Conservation (phyloP, 2,797 vertebrate genomes). For the Channa striata region DNA sequence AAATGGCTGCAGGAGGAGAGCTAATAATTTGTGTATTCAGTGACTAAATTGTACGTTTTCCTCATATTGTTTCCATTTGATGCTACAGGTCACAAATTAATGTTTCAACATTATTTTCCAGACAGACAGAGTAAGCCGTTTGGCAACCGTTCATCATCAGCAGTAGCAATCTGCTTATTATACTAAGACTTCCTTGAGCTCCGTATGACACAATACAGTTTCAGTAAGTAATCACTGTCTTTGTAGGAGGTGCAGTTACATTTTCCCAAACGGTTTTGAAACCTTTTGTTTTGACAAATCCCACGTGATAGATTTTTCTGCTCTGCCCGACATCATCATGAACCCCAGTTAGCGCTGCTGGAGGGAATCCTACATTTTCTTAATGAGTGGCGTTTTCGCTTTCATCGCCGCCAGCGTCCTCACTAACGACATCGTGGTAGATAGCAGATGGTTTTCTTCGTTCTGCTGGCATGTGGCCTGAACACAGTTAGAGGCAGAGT, state of each 20-base stretch:
- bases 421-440: conserved; percentile 45
- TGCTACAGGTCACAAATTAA: conserved; percentile 27
- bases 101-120: conserved; percentile 26
- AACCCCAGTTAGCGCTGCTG: conserved; percentile 19
- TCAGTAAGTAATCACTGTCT: conserved; percentile 8
- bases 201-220: conserved; percentile 12
- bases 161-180: conserved; percentile 30
- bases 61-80: conserved; percentile 17
- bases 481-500: conserved; percentile 45
- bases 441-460: conserved; percentile 69
- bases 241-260: conserved; percentile 9
- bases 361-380: conserved; percentile 45
- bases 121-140: conserved; percentile 14
- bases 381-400: conserved; percentile 51
- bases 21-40: neutral
- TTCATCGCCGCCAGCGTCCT: conserved; percentile 50
- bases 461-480: conserved; percentile 59
- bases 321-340: conserved; percentile 13
- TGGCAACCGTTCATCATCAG: conserved; percentile 24
- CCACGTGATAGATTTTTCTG: conserved; percentile 14
- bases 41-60: neutral
- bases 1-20: neutral
- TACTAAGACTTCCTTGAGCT: conserved; percentile 27
- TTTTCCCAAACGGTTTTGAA: conserved; percentile 29
- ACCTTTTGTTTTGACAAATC: conserved; percentile 34